Conservation (phyloP, 2,797 vertebrate species). For the Pelochelys cantorii region DNA sequence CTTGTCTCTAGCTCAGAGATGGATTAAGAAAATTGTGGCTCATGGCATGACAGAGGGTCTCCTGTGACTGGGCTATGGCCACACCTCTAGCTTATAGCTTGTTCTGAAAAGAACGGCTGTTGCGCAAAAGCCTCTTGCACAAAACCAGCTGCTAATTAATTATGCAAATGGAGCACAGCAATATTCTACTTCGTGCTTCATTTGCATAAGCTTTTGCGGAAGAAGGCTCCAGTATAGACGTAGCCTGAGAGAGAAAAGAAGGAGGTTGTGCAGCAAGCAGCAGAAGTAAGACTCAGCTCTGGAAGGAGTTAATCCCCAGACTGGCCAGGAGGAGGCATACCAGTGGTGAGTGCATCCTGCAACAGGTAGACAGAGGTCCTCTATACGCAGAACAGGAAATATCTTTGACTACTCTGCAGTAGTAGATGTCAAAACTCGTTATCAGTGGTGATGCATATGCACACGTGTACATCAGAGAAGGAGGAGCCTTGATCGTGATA, state of each 20-base stretch:
- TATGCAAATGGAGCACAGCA: too few relatives aligned
- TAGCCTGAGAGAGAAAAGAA: too few relatives aligned
- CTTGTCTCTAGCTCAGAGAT: accelerated
- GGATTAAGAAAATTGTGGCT: background rate
- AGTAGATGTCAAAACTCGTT: slow-evolving; percentile 34
- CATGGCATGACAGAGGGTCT: background rate
- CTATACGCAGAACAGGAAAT: background rate
- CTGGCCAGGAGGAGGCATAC: background rate
- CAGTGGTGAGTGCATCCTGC: background rate
- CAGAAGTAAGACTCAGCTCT: background rate
- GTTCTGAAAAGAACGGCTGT: too few relatives aligned
- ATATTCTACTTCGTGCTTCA: too few relatives aligned
- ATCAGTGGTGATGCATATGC: slow-evolving; percentile 19
- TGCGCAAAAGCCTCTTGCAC: too few relatives aligned
- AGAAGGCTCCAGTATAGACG: too few relatives aligned
- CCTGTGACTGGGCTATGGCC: background rate
- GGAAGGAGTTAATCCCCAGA: background rate
- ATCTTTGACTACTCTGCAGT: slow-evolving; percentile 1
- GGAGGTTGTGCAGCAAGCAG: too few relatives aligned
- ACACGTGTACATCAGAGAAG: background rate
- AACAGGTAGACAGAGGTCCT: background rate
- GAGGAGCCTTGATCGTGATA: background rate
- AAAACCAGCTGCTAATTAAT: too few relatives aligned
- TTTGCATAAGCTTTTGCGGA: too few relatives aligned
- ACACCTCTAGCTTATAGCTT: background rate